phyloP scores from a whole-genome alignment of 2,888 invertebrate genomes.

The Xestia sexstrigata region DNA sequence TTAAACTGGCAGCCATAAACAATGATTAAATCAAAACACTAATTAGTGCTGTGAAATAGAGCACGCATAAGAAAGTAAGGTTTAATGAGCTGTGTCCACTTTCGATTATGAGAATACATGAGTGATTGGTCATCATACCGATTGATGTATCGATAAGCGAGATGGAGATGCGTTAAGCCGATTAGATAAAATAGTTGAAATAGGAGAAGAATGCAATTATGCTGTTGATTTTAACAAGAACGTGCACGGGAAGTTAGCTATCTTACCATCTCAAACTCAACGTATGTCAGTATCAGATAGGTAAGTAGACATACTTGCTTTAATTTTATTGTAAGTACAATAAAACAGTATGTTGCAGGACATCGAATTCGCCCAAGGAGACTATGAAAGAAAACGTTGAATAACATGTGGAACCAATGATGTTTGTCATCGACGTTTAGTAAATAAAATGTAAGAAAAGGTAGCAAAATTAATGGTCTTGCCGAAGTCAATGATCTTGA shows the following conservation, averaged over 20 bases:
- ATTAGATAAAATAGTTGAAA: background rate
- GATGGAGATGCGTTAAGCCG: background rate
- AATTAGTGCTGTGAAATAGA: conserved; percentile 55
- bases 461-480: background rate
- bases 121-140: conserved; percentile 23
- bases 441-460: background rate
- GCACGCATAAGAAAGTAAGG: conserved; percentile 53
- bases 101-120: conserved; percentile 52
- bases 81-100: conserved; percentile 59
- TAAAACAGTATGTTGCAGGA: no score
- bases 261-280: background rate
- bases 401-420: background rate
- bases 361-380: no score
- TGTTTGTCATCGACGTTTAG: background rate
- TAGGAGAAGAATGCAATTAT: background rate
- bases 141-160: conserved; percentile 42
- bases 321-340: background rate
- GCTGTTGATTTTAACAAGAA: background rate
- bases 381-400: no score
- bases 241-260: background rate
- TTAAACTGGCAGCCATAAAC: conserved; percentile 47
- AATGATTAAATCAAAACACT: conserved; percentile 50
- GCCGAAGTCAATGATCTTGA: conserved; percentile 1
- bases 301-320: background rate
- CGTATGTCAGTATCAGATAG: background rate